Evolutionary conservation across 2,888 invertebrate species (phyloP).

Genomic region (Barypeithes pellucidus): DNA sequence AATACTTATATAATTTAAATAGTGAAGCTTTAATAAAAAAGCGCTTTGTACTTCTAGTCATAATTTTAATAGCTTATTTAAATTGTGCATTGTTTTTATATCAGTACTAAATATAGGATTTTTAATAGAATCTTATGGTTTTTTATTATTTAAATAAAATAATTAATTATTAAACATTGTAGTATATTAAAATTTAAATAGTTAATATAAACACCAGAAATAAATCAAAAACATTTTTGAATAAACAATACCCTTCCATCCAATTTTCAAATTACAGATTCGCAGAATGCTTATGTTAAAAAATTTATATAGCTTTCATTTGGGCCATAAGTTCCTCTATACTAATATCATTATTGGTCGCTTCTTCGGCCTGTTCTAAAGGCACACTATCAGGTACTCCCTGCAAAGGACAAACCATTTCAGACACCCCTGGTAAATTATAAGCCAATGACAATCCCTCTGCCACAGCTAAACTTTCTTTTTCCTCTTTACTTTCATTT

Average conservation of each 20-base stretch:
- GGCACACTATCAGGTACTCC: conserved; percentile 60
- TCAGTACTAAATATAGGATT: conserved; percentile 16
- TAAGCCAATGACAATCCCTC: conserved; percentile 77
- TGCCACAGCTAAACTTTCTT: conserved; percentile 69
- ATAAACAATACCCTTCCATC: not conserved
- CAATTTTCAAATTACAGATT: not conserved
- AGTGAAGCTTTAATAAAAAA: too few relatives aligned
- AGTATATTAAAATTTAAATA: conserved; percentile 26
- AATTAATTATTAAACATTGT: conserved; percentile 1
- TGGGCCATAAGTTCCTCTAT: conserved; percentile 94
- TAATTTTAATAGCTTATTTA: not conserved
- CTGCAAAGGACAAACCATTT: conserved; percentile 71
- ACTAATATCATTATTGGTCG: conserved; percentile 72
- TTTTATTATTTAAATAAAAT: conserved; percentile 21
- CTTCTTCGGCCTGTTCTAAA: conserved; percentile 57
- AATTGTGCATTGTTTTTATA: conserved; percentile 9
- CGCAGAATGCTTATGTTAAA: conserved; percentile 1
- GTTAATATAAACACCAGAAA: conserved; percentile 9
- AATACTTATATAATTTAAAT: too few relatives aligned
- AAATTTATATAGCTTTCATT: conserved; percentile 87
- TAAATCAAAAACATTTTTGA: conserved; percentile 5
- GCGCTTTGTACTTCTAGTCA: conserved; percentile 23
- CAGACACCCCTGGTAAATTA: conserved; percentile 62
- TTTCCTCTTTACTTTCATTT: conserved; percentile 79
- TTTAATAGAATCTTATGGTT: not conserved